Conservation (phyloP, 2,888 invertebrate species). For the Lamproptera curius region DNA sequence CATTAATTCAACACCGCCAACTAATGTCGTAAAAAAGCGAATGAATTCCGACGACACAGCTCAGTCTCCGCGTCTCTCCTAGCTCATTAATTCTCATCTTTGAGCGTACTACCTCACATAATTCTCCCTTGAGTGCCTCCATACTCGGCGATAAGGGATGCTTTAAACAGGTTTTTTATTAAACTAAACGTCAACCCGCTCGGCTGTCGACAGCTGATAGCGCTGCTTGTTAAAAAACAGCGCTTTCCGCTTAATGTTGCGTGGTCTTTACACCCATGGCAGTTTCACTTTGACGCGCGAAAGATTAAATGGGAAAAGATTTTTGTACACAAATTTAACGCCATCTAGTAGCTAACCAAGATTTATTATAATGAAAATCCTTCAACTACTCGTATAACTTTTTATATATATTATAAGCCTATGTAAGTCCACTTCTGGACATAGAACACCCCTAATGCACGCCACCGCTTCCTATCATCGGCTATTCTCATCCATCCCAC, state of each 20-base stretch:
- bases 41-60: slow-evolving; percentile 12
- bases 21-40: slow-evolving; percentile 11
- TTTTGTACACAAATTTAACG: too few species aligned
- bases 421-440: too few species aligned
- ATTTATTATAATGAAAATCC: too few species aligned
- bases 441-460: too few species aligned
- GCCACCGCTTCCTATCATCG: too few species aligned
- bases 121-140: slow-evolving; percentile 73
- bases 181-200: slow-evolving; percentile 63
- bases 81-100: slow-evolving; percentile 78
- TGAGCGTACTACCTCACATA: slow-evolving; percentile 63
- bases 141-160: slow-evolving; percentile 70
- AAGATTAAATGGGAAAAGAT: too few species aligned
- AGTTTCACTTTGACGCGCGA: slow-evolving; percentile 28
- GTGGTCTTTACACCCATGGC: slow-evolving; percentile 31
- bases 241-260: slow-evolving; percentile 59
- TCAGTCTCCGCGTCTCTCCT: slow-evolving; percentile 43
- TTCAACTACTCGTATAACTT: too few species aligned
- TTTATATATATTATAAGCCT: too few species aligned
- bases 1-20: slow-evolving; percentile 6
- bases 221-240: slow-evolving; percentile 74
- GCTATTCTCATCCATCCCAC: too few species aligned
- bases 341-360: too few species aligned
- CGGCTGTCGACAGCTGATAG: slow-evolving; percentile 73
- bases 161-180: slow-evolving; percentile 66